A percentile compares a stretch with the other conserved stretches of the same genome.
These are phyloP conservation scores for Vipera latastei DNA, from an alignment of 2,797 vertebrate genomes.

Conservation along the genomic window DNA sequence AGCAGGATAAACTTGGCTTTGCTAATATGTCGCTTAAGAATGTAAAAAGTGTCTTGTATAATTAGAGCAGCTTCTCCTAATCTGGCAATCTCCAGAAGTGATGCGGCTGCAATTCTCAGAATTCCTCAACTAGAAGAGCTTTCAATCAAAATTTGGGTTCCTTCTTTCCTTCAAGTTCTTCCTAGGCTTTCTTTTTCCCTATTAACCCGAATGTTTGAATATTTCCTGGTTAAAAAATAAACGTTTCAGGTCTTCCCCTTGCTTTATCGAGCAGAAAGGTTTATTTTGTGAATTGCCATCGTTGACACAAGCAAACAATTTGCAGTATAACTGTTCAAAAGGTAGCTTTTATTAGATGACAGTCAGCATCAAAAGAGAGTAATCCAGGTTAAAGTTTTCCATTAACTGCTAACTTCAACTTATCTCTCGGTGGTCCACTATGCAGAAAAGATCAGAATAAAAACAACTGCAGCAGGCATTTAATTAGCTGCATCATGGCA, in stretches of 20 bases:
- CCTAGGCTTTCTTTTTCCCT: not conserved
- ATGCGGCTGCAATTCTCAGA: not conserved
- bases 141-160: not conserved
- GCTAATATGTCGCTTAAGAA: not conserved
- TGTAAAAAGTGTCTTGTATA: not conserved
- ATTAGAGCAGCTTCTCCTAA: not conserved
- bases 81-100: not conserved
- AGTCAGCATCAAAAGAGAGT: not conserved
- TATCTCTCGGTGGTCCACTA: not conserved
- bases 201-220: not conserved
- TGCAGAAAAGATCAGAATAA: constrained; percentile 9
- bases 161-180: not conserved
- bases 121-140: not conserved
- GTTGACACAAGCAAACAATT: not conserved
- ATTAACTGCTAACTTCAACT: not conserved
- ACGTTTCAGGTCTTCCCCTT: not conserved
- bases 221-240: not conserved
- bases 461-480: constrained; percentile 2
- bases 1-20: not conserved
- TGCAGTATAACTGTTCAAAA: constrained; percentile 1
- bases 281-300: constrained; percentile 1
- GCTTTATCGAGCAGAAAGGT: not conserved
- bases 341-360: constrained; percentile 19
- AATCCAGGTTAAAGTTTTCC: not conserved
- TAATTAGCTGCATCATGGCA: constrained; percentile 20